A percentile compares a stretch with the other conserved stretches of the same genome.
phyloP scores from a whole-genome alignment of 2,797 vertebrate genomes.

The Phoxinus dragarum region DNA sequence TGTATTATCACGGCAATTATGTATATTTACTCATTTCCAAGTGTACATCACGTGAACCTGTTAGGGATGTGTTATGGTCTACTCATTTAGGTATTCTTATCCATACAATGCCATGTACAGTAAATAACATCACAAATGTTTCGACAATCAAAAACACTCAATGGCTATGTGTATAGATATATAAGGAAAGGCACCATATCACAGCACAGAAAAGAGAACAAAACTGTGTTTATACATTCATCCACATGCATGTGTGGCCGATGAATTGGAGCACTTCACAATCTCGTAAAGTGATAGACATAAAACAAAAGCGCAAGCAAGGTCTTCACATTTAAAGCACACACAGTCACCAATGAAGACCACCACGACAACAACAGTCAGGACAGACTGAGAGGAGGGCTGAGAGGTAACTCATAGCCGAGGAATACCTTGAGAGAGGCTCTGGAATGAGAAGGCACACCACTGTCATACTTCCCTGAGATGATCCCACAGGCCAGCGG shows the following conservation, averaged over 20 bases:
- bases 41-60: background rate
- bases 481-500: conserved; percentile 87
- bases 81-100: background rate
- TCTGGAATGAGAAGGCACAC: conserved; percentile 87
- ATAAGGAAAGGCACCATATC: background rate
- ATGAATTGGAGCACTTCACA: background rate
- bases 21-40: background rate
- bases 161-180: conserved; percentile 6
- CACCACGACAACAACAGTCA: conserved; percentile 22
- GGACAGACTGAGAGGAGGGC: background rate
- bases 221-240: background rate
- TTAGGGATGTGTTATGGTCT: background rate
- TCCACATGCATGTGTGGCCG: background rate
- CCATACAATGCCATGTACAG: background rate
- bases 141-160: background rate
- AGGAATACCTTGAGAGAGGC: conserved; percentile 88
- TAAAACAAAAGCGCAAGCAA: background rate
- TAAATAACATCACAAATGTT: background rate
- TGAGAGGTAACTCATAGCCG: background rate
- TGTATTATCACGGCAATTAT: background rate
- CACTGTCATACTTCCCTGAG: conserved; percentile 86
- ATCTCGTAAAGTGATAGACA: background rate
- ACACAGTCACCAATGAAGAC: conserved; percentile 33
- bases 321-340: conserved; percentile 38
- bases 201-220: conserved; percentile 15